These are phyloP conservation scores for Amphipoea lucens DNA, from an alignment of 2,888 invertebrate species.

Conservation along the genomic window DNA sequence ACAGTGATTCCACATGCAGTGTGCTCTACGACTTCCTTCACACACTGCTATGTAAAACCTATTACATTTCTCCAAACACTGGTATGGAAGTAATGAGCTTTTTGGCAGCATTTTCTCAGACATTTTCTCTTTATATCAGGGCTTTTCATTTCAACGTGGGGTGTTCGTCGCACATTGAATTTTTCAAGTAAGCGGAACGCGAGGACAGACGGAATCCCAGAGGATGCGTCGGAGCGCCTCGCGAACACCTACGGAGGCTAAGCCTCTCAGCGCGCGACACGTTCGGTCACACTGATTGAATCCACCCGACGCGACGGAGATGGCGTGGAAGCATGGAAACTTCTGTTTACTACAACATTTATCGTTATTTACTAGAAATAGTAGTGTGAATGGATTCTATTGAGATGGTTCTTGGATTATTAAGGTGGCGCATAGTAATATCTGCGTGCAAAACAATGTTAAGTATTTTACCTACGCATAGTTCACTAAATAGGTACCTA, in stretches of 20 bases:
- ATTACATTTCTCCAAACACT: slow-evolving; percentile 55
- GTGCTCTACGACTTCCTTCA: slow-evolving; percentile 56
- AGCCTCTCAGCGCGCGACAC: slow-evolving; percentile 77
- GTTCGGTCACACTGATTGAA: slow-evolving; percentile 77
- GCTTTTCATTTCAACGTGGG: slow-evolving; percentile 66
- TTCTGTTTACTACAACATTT: slow-evolving; percentile 16
- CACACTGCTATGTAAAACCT: slow-evolving; percentile 61
- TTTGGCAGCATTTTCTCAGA: slow-evolving; percentile 62
- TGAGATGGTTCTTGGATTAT: background rate
- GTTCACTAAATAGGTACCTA: background rate
- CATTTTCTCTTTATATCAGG: slow-evolving; percentile 65
- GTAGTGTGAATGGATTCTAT: background rate
- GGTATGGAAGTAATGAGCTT: slow-evolving; percentile 63
- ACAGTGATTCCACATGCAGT: slow-evolving; percentile 40
- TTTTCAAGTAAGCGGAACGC: slow-evolving; percentile 77
- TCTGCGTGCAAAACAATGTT: background rate
- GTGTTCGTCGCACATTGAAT: slow-evolving; percentile 81
- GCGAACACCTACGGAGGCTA: slow-evolving; percentile 76
- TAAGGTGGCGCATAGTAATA: background rate
- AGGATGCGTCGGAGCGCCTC: slow-evolving; percentile 80
- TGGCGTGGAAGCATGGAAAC: slow-evolving; percentile 17
- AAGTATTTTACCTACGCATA: background rate
- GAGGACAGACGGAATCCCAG: slow-evolving; percentile 77
- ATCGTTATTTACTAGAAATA: slow-evolving; percentile 13
- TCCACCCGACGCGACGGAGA: slow-evolving; percentile 52